Base-by-base conservation (phyloP, 1,140 invertebrate genomes). In the Lepidurus couesii region DNA sequence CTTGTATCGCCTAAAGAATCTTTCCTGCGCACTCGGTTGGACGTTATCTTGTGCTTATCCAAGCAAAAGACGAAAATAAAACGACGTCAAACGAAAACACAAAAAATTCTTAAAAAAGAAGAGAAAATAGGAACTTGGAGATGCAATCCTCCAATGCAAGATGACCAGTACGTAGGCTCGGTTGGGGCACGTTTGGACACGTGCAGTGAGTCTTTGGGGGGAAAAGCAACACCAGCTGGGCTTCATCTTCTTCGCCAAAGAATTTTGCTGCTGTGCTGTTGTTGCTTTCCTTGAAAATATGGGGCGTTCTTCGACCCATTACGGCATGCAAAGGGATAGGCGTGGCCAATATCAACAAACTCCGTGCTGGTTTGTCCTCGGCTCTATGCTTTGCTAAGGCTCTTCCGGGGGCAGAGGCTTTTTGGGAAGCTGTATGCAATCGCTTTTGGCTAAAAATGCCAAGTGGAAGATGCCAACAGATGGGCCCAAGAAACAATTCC, bases 41-140 rank as follows among this genome's bases (percentile, higher is more conserved):
- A 75, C 75, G 34, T 75, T 44, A 75, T 43, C 75, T 8, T 42
- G 42, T n/a, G 75, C 44, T 42, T 42, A 75, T 75, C 42, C 75
- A 11, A 44, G 21, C 9, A 75, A 75, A 75, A 75, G 53, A 73
- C 4, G 24, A 24, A 42, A 75, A 43, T 7, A 34, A 75, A 75
- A 42, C n/a, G 44, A 11, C 74, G 44, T 43, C 4, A 73, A 24
- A 24, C 2, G 44, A 75, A 75, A 24, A 26, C 42, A 75, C 74
- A 44, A 21, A 21, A 5, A 73, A 43, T 75, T 42, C 26, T 42
- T 43, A 75, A 75, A 75, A 75, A 42, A 16, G 44, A 73, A 24
- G 24, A 73, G 53, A 73, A 73, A 73, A 73, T 73, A 16, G 7
- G 24, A 73, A 9, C 42, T 43, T 75, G 34, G 44, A 75, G 75